Evolutionary conservation across 2,797 vertebrate species (phyloP), one percentile per base, ranked within the genome.

Genomic region (Coilia nasus): DNA sequence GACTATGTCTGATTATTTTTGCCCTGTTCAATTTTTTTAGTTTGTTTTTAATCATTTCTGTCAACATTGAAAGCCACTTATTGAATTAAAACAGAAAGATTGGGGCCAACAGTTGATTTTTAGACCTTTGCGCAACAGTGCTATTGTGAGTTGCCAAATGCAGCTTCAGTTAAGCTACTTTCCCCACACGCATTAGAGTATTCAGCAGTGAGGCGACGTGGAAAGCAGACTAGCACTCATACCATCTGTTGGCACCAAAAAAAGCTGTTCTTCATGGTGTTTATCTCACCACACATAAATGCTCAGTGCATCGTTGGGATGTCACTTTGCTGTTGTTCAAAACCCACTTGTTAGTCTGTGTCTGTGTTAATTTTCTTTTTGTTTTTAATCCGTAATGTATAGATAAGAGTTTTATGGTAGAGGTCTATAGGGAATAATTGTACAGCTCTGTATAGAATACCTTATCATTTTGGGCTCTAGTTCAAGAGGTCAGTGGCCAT

Each of bases 161-260:
- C 28, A 19, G 67, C 71, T 78, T 78, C 23, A 44, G 67, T 14
- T 35, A 9, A 78, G 60, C 60, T n/a, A 59, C 57, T 64, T 64
- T 25, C 21, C 10, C 23, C 60, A 78, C 71, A 19, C 71, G 41
- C 71, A 41, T 44, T 17, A 75, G 28, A 78, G 19, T 41, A 44
- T 19, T 21, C 19, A 78, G 31, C 35, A 44, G 71, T 1, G 71
- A 41, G 71, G 17, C 17, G 71, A 19, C 15, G 71, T 78, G 35
- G 17, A 31, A 78, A 78, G 35, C 71, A 9, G 17, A 17, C 17
- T 17, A 31, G 71, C 35, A 41, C 11, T 17, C 35, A 75, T 41
- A 6, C 67, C 67, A 78, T 78, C 71, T 78, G 35, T 78, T 78
- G 71, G 44, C 71, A 11, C 35, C 35, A 78, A 44, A 75, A 19